Conservation (phyloP, 2,113 vertebrate species). For the Neoarius graeffei region DNA sequence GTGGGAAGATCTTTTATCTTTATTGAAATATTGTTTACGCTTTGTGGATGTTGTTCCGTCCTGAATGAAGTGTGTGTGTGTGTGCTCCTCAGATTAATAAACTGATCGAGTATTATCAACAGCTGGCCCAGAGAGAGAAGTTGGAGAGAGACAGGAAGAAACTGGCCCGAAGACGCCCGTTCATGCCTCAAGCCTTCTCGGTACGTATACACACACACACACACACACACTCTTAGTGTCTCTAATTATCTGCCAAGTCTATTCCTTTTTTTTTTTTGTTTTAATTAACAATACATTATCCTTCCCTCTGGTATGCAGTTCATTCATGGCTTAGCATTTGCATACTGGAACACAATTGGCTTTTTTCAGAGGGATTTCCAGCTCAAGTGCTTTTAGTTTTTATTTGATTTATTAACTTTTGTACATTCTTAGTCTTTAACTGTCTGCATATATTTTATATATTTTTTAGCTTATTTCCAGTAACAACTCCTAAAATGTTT, state of each 20-base stretch:
- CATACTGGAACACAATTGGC: neutral
- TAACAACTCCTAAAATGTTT: neutral
- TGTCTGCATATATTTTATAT: too few species aligned
- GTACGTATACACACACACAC: conserved; percentile 69
- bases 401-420: neutral
- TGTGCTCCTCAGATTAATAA: conserved; percentile 86
- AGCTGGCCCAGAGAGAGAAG: conserved; percentile 95
- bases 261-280: neutral
- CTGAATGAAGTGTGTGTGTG: neutral
- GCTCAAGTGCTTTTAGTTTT: neutral
- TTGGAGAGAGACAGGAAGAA: conserved; percentile 96
- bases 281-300: neutral
- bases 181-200: conserved; percentile 95
- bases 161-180: conserved; percentile 88
- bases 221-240: neutral
- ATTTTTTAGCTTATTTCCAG: neutral
- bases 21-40: neutral
- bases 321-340: neutral
- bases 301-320: neutral
- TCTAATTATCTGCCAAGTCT: neutral
- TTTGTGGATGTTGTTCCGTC: neutral
- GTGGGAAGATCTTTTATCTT: neutral
- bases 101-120: conserved; percentile 96
- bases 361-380: neutral
- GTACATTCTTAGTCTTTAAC: neutral